These are phyloP conservation scores for Saccostrea cuccullata DNA, from an alignment of 1,140 invertebrate species.

Conservation along the genomic window DNA sequence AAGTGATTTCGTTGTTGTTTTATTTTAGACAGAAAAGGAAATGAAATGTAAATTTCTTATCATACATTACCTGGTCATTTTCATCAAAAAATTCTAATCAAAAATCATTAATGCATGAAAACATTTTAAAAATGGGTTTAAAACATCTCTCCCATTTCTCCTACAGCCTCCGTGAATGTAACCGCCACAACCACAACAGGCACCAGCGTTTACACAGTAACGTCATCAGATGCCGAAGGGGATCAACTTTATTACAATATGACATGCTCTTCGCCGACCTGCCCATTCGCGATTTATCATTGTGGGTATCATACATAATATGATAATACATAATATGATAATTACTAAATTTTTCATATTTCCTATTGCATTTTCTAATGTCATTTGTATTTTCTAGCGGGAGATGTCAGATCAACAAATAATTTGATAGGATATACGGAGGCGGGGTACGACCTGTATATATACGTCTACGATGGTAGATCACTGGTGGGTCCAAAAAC, in stretches of 20 bases:
- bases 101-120: too few species aligned
- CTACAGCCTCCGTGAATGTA: constrained; percentile 10
- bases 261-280: constrained; percentile 17
- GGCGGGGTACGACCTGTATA: constrained; percentile 43
- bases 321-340: too few species aligned
- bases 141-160: background rate
- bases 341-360: too few species aligned
- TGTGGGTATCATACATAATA: background rate
- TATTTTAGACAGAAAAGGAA: too few species aligned
- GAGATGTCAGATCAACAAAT: background rate
- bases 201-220: constrained; percentile 45
- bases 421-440: background rate
- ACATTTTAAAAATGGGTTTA: too few species aligned
- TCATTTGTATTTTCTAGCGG: background rate
- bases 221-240: constrained; percentile 25
- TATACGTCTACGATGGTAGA: constrained; percentile 41
- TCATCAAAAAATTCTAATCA: too few species aligned
- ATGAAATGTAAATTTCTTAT: too few species aligned
- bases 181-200: constrained; percentile 24
- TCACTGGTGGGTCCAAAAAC: constrained; percentile 38
- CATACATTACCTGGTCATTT: background rate
- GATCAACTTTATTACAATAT: constrained; percentile 33
- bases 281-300: constrained; percentile 39
- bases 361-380: too few species aligned
- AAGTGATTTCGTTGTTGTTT: too few species aligned